Evolutionary conservation across 2,113 vertebrate species (phyloP).

Genomic region (Charadrius vociferus): DNA sequence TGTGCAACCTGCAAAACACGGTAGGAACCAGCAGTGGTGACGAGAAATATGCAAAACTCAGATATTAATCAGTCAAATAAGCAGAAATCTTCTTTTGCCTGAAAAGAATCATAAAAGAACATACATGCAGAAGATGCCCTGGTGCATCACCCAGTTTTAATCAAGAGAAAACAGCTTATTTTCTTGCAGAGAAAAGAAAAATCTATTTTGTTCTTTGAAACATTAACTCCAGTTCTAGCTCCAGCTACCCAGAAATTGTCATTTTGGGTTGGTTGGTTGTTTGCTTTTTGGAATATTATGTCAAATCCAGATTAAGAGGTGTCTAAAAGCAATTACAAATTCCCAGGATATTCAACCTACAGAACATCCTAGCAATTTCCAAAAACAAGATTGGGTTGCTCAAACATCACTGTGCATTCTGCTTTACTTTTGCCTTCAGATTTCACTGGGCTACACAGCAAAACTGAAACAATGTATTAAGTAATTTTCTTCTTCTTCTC

Average conservation of each 20-base stretch:
- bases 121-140: not conserved
- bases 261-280: not conserved
- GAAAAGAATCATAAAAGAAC: not conserved
- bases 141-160: not conserved
- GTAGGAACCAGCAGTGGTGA: not conserved
- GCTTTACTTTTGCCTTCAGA: not conserved
- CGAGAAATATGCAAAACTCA: not conserved
- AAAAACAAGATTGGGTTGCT: not conserved
- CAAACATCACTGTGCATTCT: not conserved
- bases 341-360: not conserved
- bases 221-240: not conserved
- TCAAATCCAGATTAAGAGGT: not conserved
- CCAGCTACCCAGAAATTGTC: not conserved
- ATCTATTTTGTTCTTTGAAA: not conserved
- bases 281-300: not conserved
- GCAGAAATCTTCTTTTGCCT: not conserved
- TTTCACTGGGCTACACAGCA: not conserved
- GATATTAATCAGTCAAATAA: not conserved
- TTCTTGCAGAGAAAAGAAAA: not conserved
- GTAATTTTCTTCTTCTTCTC: not conserved
- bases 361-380: not conserved
- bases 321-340: not conserved
- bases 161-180: not conserved
- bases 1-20: slow-evolving; percentile 80
- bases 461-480: not conserved